phyloP scores from a whole-genome alignment of 23 tunicate genomes.

The Ascidia mentula region DNA sequence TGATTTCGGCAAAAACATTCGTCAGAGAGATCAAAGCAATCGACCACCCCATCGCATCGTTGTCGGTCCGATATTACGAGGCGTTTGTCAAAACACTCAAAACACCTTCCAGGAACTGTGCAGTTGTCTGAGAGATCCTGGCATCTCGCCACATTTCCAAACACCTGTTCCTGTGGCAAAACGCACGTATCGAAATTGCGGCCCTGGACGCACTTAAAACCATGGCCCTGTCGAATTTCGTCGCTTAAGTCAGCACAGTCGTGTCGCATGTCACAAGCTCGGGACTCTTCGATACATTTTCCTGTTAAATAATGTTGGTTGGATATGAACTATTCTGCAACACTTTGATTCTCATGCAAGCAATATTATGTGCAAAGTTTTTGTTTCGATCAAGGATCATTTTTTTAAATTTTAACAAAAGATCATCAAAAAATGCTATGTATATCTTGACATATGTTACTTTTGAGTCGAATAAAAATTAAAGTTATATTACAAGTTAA shows the following conservation, averaged over 20 bases:
- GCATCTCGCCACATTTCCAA: conserved; percentile 25
- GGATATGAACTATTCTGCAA: too few species aligned
- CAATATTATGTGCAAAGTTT: too few species aligned
- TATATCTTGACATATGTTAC: too few species aligned
- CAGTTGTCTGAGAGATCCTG: conserved; percentile 55
- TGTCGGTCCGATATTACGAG: conserved; percentile 37
- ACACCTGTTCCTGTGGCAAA: conserved; percentile 45
- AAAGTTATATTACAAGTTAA: too few species aligned
- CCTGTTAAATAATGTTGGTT: conserved; percentile 22
- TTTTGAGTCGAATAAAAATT: too few species aligned
- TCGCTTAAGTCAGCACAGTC: conserved; percentile 73
- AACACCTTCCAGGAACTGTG: conserved; percentile 27
- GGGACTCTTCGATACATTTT: conserved; percentile 48
- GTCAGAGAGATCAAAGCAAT: conserved; percentile 76
- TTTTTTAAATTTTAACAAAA: too few species aligned
- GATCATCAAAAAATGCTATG: too few species aligned
- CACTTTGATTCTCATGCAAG: too few species aligned
- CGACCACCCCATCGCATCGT: conserved; percentile 73
- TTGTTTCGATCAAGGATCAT: too few species aligned
- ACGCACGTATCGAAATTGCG: conserved; percentile 46
- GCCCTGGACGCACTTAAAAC: conserved; percentile 72
- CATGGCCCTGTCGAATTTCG: conserved; percentile 46
- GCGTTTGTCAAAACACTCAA: conserved; percentile 54
- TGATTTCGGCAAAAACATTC: conserved; percentile 59
- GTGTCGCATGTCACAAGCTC: conserved; percentile 45